Evolutionary conservation across 2,797 vertebrate species (phyloP), one percentile per base, ranked within the genome.

Genomic region (Luscinia megarhynchos): DNA sequence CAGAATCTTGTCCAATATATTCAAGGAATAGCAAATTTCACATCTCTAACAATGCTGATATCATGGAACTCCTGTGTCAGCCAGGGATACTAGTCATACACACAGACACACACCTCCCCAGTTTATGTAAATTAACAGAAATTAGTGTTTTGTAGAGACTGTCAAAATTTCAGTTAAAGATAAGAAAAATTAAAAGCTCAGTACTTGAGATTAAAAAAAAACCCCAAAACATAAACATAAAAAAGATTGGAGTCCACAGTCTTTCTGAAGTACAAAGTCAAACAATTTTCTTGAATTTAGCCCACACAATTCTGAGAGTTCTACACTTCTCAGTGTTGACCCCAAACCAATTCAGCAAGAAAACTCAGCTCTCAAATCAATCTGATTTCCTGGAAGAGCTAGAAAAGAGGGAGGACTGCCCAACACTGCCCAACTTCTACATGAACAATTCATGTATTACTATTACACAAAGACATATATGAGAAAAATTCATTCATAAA

Each of bases 51-150:
- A 75, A n/a, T 36, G 40, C 6, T 17, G 36, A 22, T 30, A 26
- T 50, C 12, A 55, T 15, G 0, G 1, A 40, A 58, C 11, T 34
- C 41, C 13, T 75, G 12, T 21, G 27, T 53, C 53, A 81, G 27
- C 6, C 16, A 2, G 26, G 15, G 29, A 48, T 40, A 45, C 6
- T 26, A n/a, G 23, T 14, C 57, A 76, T 14, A 61, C 16, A 51
- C 13, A 53, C 2, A 48, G 3, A 54, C 17, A 57, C 3, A 20
- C 3, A 30, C 12, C 12, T 16, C 6, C 10, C 0, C 8, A 46
- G 10, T 74, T 84, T 74, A 79, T 1, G 0, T 5, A 32, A 54
- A 67, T 72, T 54, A 64, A 13, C 17, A 41, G 5, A 15, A 88
- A 11, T 12, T 22, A 1, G 1, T 41, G n/a, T 24, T 83, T 38